Evolutionary conservation across 2,888 invertebrate genomes (phyloP).

Genomic region (Cyclophora punctaria): DNA sequence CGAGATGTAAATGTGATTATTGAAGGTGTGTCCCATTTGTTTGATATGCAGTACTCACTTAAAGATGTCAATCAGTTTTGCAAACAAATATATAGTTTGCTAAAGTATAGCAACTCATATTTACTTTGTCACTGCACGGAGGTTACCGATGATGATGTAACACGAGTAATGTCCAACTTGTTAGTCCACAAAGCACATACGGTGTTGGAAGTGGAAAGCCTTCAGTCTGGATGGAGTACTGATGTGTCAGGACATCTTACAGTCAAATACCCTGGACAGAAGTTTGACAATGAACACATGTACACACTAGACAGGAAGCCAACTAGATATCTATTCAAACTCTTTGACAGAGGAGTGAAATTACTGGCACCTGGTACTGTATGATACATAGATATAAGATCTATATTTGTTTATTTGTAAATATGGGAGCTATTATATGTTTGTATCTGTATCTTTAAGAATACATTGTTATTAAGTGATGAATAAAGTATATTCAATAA

Average conservation of each 20-base stretch:
- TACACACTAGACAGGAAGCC: slow-evolving; percentile 40
- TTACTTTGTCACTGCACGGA: slow-evolving; percentile 75
- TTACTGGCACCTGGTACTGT: slow-evolving; percentile 81
- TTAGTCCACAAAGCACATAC: slow-evolving; percentile 79
- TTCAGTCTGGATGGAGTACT: slow-evolving; percentile 82
- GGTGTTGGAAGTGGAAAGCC: slow-evolving; percentile 76
- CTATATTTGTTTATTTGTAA: background rate
- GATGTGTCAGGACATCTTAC: slow-evolving; percentile 82
- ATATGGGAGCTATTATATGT: background rate
- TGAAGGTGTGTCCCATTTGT: slow-evolving; percentile 83
- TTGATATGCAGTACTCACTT: slow-evolving; percentile 76
- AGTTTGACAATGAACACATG: slow-evolving; percentile 45
- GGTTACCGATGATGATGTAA: slow-evolving; percentile 72
- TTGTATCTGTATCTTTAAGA: too few relatives aligned
- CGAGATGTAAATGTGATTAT: slow-evolving; percentile 75
- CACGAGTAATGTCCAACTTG: slow-evolving; percentile 74
- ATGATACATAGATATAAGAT: slow-evolving; percentile 12
- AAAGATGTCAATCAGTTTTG: slow-evolving; percentile 68
- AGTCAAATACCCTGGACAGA: slow-evolving; percentile 61
- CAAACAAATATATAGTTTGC: slow-evolving; percentile 55
- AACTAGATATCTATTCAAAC: slow-evolving; percentile 77
- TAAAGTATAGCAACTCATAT: slow-evolving; percentile 45
- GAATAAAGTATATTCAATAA: too few relatives aligned
- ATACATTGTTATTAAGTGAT: too few relatives aligned
- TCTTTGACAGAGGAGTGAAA: slow-evolving; percentile 83